phyloP scores from a whole-genome alignment of 2,888 invertebrate genomes.

The Lasioglossum vierecki region DNA sequence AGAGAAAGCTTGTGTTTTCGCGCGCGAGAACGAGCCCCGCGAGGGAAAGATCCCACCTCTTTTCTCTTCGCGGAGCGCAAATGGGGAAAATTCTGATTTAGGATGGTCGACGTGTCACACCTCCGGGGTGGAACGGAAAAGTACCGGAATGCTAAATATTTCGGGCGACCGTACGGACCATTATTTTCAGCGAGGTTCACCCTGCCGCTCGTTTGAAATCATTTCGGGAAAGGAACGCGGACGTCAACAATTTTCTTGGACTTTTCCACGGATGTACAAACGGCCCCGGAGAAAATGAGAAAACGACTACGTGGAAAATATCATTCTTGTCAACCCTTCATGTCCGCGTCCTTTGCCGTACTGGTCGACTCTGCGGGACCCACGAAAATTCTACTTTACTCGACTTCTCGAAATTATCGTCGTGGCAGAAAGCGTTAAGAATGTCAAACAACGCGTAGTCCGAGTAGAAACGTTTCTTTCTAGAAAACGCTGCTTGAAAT shows the following conservation, averaged over 20 bases:
- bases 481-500: not conserved
- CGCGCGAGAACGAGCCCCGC: conserved; percentile 20
- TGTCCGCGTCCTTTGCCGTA: not conserved
- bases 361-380: not conserved
- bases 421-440: not conserved
- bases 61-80: not conserved
- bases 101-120: not conserved
- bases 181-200: not conserved
- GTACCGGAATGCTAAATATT: conserved; percentile 11
- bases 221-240: not conserved
- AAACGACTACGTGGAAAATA: not conserved
- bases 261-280: not conserved
- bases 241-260: not conserved
- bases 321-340: not conserved
- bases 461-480: not conserved
- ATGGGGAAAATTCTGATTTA: not conserved
- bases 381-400: not conserved
- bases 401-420: not conserved
- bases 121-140: not conserved
- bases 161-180: not conserved
- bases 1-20: not conserved
- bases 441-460: not conserved
- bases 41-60: conserved; percentile 13
- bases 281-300: not conserved
- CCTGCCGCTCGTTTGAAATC: not conserved